phyloP scores from a whole-genome alignment of 1,140 invertebrate genomes.

The Ctenoplectra terminalis region DNA sequence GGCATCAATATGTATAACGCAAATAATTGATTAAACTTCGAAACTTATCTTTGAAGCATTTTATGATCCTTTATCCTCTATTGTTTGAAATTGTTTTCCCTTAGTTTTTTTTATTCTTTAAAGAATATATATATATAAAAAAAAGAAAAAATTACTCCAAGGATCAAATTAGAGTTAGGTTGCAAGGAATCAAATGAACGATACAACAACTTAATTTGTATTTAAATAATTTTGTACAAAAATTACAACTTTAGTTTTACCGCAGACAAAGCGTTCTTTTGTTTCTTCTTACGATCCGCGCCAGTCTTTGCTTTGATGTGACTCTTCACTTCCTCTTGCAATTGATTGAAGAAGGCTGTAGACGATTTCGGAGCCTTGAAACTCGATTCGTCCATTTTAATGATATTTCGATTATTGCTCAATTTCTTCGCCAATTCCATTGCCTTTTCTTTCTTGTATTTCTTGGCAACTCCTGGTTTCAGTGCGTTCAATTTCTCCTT shows the following conservation, averaged over 20 bases:
- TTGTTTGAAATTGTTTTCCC: conserved; percentile 13
- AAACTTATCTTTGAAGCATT: conserved; percentile 29
- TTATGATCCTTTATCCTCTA: conserved; percentile 32
- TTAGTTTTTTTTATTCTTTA: neutral
- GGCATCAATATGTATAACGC: conserved; percentile 60
- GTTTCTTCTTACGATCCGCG: conserved; percentile 72
- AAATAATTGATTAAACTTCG: conserved; percentile 52
- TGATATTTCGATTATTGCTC: conserved; percentile 86
- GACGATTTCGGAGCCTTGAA: conserved; percentile 89
- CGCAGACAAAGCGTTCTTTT: conserved; percentile 75
- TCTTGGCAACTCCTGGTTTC: conserved; percentile 84
- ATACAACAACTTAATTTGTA: conserved; percentile 8
- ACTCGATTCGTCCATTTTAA: conserved; percentile 81
- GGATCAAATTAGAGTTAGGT: neutral
- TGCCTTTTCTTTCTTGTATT: conserved; percentile 84
- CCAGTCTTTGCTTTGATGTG: conserved; percentile 81
- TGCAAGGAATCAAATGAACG: neutral
- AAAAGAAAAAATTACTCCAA: neutral
- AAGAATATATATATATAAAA: neutral
- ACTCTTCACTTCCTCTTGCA: conserved; percentile 89
- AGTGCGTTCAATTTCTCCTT: conserved; percentile 80
- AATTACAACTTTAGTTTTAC: conserved; percentile 83
- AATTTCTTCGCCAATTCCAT: conserved; percentile 84
- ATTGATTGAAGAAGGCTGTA: conserved; percentile 90
- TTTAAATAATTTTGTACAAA: conserved; percentile 52